Conservation (phyloP, 2,113 vertebrate genomes). For the Heterochromis multidens region DNA sequence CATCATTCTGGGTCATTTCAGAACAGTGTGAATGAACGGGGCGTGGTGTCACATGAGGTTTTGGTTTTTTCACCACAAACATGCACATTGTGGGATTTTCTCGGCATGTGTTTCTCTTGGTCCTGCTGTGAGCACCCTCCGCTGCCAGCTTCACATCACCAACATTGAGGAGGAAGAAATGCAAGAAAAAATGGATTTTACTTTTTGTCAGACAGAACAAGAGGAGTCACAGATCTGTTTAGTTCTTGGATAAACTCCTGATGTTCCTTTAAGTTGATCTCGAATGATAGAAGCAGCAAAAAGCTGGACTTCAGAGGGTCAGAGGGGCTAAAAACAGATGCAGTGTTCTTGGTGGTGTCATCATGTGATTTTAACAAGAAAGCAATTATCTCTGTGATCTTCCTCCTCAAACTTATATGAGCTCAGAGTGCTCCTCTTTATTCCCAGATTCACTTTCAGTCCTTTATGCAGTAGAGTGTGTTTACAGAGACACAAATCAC, state of each 20-base stretch:
- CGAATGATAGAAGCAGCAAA: neutral
- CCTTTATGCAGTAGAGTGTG: neutral
- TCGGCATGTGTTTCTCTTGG: neutral
- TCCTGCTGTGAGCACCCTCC: neutral
- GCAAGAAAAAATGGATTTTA: neutral
- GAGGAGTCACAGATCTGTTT: neutral
- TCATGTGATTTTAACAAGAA: neutral
- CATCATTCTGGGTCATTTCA: neutral
- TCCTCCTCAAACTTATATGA: neutral
- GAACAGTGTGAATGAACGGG: neutral
- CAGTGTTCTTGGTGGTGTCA: neutral
- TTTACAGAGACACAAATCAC: conserved; percentile 16
- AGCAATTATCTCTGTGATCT: neutral
- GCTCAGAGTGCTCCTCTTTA: neutral
- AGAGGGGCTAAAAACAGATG: neutral
- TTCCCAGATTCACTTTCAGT: neutral
- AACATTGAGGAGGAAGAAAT: no score
- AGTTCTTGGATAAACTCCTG: neutral
- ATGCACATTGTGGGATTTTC: neutral
- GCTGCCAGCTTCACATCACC: neutral
- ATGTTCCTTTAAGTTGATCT: neutral
- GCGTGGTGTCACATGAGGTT: neutral
- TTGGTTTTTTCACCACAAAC: neutral
- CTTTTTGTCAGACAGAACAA: neutral
- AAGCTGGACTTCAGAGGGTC: neutral